A percentile compares a stretch with the other conserved stretches of the same genome.
Evolutionary conservation across 1,140 invertebrate genomes (phyloP).

Genomic region (Chionoecetes opilio): DNA sequence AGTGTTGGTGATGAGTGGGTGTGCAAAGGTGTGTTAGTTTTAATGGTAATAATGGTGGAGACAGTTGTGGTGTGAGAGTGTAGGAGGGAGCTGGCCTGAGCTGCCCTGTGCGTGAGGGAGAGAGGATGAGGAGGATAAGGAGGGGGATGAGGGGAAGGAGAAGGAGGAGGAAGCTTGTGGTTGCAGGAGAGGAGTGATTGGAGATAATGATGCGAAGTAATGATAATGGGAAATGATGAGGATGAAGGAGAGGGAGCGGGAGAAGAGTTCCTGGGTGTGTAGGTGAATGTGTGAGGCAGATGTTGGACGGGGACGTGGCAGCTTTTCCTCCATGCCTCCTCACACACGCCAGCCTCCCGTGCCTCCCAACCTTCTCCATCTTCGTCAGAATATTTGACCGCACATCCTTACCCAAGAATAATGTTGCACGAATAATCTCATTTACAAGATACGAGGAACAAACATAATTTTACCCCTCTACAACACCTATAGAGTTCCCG

Average conservation of each 20-base stretch:
- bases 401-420: not conserved
- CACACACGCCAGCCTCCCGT: not conserved
- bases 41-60: constrained; percentile 36
- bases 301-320: constrained; percentile 39
- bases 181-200: not conserved
- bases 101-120: not conserved
- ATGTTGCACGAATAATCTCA: not conserved
- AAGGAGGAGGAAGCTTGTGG: not conserved
- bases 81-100: not conserved
- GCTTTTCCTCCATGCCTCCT: not conserved
- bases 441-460: not conserved
- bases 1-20: not conserved
- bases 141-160: not conserved
- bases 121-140: not conserved
- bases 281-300: constrained; percentile 40
- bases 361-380: not conserved
- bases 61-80: not conserved
- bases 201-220: constrained; percentile 37
- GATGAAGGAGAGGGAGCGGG: not conserved
- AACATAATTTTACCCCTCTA: not conserved
- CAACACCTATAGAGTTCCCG: not conserved
- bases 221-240: constrained; percentile 9
- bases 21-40: not conserved
- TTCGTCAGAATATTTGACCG: not conserved
- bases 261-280: not conserved